These are phyloP conservation scores for Trachemys scripta DNA, from an alignment of 2,113 vertebrate genomes.

Conservation along the genomic window DNA sequence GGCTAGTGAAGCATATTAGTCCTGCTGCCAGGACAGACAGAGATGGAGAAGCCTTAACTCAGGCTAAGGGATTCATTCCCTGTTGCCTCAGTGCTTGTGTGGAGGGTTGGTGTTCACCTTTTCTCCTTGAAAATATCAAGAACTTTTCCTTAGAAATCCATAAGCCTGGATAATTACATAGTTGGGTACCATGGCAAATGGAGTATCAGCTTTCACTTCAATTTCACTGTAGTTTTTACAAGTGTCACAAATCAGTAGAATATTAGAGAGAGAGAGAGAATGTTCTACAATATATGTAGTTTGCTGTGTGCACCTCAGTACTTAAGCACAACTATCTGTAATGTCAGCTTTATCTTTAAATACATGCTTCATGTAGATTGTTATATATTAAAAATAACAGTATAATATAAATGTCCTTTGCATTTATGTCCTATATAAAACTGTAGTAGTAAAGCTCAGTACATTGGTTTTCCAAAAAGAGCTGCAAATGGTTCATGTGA, in stretches of 20 bases:
- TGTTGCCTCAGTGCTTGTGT: background rate
- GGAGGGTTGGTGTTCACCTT: background rate
- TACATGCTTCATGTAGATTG: background rate
- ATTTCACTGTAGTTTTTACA: background rate
- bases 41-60: background rate
- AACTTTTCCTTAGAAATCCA: background rate
- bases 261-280: background rate
- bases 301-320: background rate
- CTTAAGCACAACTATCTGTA: background rate
- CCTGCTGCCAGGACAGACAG: background rate
- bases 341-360: background rate
- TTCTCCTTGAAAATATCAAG: background rate
- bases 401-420: background rate
- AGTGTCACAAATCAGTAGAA: background rate
- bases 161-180: background rate
- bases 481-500: background rate
- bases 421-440: background rate
- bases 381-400: background rate
- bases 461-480: background rate
- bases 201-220: background rate
- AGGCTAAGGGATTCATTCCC: background rate
- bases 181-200: accelerated
- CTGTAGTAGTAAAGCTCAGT: background rate
- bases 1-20: background rate
- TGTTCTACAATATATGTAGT: background rate